Percentiles rank a stretch among this genome's conserved stretches.
phyloP scores from a whole-genome alignment of 2,113 vertebrate species.

The Pristiophorus japonicus region DNA sequence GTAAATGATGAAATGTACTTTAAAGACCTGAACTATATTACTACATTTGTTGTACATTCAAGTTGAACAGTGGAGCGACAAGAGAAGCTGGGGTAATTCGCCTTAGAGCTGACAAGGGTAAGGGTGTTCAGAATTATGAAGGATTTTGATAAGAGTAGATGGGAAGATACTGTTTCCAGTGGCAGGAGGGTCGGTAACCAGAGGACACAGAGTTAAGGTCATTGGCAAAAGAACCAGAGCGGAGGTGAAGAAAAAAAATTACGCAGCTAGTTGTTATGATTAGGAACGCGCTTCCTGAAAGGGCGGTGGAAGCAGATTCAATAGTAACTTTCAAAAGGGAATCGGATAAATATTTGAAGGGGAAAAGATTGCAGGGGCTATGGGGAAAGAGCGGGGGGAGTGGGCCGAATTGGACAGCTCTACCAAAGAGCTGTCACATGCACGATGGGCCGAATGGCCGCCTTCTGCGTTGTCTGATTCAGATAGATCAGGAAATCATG shows the following conservation, averaged over 20 bases:
- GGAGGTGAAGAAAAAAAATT: neutral
- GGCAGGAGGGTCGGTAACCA: neutral
- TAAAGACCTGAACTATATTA: neutral
- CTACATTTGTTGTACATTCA: no score
- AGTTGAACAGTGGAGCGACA: neutral
- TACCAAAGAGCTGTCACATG: neutral
- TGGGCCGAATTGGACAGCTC: neutral
- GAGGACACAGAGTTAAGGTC: neutral
- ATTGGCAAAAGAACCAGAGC: neutral
- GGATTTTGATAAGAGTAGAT: neutral
- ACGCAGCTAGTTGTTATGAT: neutral
- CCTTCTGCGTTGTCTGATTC: neutral
- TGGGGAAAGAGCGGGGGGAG: neutral
- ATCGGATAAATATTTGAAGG: neutral
- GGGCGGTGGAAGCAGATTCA: neutral
- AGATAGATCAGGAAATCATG: neutral
- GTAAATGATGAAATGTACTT: neutral
- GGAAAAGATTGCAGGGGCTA: neutral
- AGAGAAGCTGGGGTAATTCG: neutral
- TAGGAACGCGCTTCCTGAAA: neutral
- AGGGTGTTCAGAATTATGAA: neutral
- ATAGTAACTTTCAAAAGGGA: neutral
- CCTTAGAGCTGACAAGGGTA: neutral
- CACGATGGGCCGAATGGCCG: neutral
- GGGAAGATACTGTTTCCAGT: neutral